These are phyloP conservation scores for Limnephilus marmoratus DNA, from an alignment of 2,888 invertebrate species.

Conservation along the genomic window DNA sequence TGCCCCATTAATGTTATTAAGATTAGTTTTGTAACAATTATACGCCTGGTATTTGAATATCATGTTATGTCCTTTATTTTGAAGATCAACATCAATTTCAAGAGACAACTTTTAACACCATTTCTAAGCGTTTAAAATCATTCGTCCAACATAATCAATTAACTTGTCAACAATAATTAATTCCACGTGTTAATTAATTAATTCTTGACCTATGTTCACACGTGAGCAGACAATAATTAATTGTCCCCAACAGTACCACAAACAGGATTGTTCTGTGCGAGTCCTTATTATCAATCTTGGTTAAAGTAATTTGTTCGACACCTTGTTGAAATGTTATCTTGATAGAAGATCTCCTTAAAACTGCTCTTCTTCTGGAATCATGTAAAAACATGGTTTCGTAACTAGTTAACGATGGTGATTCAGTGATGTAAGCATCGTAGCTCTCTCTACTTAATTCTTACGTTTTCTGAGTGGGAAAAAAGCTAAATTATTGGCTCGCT, in stretches of 20 bases:
- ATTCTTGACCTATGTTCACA: background rate
- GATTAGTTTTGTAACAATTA: background rate
- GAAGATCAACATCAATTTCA: background rate
- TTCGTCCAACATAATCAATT: constrained; percentile 45
- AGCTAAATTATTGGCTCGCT: background rate
- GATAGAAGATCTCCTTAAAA: constrained; percentile 52
- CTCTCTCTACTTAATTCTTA: background rate
- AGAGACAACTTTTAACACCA: background rate
- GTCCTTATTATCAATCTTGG: constrained; percentile 63
- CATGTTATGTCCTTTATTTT: background rate
- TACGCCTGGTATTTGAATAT: background rate
- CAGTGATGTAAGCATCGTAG: constrained; percentile 3
- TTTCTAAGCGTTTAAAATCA: constrained; percentile 29
- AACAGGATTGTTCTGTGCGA: constrained; percentile 10
- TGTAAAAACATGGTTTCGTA: constrained; percentile 44
- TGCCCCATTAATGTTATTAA: background rate
- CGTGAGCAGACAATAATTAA: background rate
- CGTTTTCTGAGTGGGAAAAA: background rate
- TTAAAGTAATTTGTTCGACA: constrained; percentile 65
- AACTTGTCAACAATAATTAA: constrained; percentile 38
- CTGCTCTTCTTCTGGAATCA: constrained; percentile 28
- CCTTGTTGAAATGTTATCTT: constrained; percentile 58
- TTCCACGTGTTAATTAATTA: constrained; percentile 57
- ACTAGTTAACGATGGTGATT: constrained; percentile 35
- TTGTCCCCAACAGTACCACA: background rate